Evolutionary conservation across 2,888 invertebrate genomes (phyloP).

Genomic region (Scotopteryx bipunctaria): DNA sequence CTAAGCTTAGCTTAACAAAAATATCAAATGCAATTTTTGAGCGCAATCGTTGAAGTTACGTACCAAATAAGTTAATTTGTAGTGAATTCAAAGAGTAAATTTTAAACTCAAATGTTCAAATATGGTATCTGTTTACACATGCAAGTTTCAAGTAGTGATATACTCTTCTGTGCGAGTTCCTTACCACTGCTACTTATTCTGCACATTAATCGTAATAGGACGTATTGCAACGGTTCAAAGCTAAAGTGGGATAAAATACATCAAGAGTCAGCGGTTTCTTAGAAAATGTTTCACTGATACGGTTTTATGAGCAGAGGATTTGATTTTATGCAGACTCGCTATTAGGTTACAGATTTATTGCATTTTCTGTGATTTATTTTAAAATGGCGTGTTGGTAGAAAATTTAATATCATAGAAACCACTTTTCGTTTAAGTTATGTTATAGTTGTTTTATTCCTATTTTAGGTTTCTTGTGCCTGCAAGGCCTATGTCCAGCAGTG

Average conservation of each 20-base stretch:
- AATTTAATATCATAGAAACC: background rate
- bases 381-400: background rate
- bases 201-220: constrained; percentile 55
- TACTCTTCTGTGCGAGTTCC: background rate
- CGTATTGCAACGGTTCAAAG: constrained; percentile 4
- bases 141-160: background rate
- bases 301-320: constrained; percentile 12
- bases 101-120: too few relatives aligned
- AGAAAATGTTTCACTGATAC: constrained; percentile 12
- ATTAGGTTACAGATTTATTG: constrained; percentile 12
- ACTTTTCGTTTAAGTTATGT: too few relatives aligned
- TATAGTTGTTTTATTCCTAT: too few relatives aligned
- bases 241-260: constrained; percentile 5
- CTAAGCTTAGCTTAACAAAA: too few relatives aligned
- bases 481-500: too few relatives aligned
- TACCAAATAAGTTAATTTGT: too few relatives aligned
- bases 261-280: constrained; percentile 7
- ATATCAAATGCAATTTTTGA: too few relatives aligned
- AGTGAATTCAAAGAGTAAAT: too few relatives aligned
- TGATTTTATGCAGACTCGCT: constrained; percentile 18
- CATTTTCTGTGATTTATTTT: constrained; percentile 9
- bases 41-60: too few relatives aligned
- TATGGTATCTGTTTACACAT: too few relatives aligned
- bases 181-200: too few relatives aligned
- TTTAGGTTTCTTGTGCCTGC: too few relatives aligned